Base-by-base conservation (phyloP, 2,797 vertebrate genomes). In the Muscicapa striata region DNA sequence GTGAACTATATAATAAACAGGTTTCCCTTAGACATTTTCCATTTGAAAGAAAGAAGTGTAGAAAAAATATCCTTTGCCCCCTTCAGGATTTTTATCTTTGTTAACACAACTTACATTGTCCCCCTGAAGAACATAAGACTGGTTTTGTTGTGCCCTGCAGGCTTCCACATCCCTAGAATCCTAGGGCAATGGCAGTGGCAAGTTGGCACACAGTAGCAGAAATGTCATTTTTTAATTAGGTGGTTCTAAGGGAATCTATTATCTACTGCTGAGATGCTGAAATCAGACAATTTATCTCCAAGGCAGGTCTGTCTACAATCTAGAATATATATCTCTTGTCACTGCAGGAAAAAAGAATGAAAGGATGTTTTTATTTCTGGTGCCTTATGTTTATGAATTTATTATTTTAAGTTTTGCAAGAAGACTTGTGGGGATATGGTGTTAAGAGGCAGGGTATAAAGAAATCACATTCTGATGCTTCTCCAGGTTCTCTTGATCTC, bases 141-240 rank as follows among this genome's bases (percentile, higher is more conserved):
- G 93, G 29, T 95, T 96, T 96, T 94, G 67, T 70, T 97, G 69
- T 91, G 80, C 75, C 93, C 89, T 96, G 57, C 61, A 95, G 87
- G 84, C 48, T 94, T 62, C 59, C 43, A 11, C 36, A 48, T 95
- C 54, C 78, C 69, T 13, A 15, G 61, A 97, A 97, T 95, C 91
- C 84, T 87, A 75, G 49, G 93, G 94, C 90, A 96, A 49, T 54
- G 48, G 63, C 57, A 55, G 17, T 82, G 80, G 51, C 51, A 54
- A 92, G 78, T 92, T 97, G 94, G 94, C 96, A 97, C 63, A 77
- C 57, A 90, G 89, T 89, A 97, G 68, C 90, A 96, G 75, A 97
- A 97, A 97, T 96, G 95, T 97, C 97, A 97, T 97, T 96, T 97
- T 98, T 98, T 97, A 98, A 98, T 98, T 97, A 97, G 96, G 95